phyloP scores from a whole-genome alignment of 1,140 invertebrate genomes.

The Polypedilum vanderplanki region DNA sequence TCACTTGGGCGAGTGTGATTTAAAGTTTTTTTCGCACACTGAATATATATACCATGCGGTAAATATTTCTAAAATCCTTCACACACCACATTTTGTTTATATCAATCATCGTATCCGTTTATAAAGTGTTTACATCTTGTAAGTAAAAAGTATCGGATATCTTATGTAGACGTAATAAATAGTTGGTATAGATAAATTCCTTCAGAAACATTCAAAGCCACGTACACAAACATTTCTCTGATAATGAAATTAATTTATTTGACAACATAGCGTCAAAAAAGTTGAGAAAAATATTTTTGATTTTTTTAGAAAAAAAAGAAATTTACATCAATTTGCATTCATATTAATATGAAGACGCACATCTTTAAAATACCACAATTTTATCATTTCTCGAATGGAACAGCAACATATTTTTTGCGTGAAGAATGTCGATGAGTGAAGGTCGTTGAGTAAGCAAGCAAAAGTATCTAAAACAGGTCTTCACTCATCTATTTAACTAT shows the following conservation, averaged over 20 bases:
- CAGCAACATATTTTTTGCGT: neutral
- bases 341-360: no score
- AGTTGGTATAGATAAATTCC: neutral
- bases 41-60: no score
- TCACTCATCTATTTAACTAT: neutral
- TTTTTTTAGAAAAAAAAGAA: neutral
- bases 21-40: no score
- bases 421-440: slow-evolving; percentile 17
- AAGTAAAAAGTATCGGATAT: slow-evolving; percentile 6
- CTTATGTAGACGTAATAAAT: neutral
- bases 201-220: neutral
- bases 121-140: slow-evolving; percentile 6
- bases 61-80: neutral
- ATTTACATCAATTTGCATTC: slow-evolving; percentile 7
- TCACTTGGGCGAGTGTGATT: neutral
- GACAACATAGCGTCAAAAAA: neutral
- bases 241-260: neutral
- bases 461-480: neutral
- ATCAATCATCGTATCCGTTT: slow-evolving; percentile 7
- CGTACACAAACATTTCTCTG: neutral
- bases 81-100: slow-evolving; percentile 5
- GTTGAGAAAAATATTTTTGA: neutral
- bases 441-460: neutral
- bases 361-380: no score
- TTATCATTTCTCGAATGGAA: no score